phyloP scores from a whole-genome alignment of 2,888 invertebrate species.

The Noctua janthina region DNA sequence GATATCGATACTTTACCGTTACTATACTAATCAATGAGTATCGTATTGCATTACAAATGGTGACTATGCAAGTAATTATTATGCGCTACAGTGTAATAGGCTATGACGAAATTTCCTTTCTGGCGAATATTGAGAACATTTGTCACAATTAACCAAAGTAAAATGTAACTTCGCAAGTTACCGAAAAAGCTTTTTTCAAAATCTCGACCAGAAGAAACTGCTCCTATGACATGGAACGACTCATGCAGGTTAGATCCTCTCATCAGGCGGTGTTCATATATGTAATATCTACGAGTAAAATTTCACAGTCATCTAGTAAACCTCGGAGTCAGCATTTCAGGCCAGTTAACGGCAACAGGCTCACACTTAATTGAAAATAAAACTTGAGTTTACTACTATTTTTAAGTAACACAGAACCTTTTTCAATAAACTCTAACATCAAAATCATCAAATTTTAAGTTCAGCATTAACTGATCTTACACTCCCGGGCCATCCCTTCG shows the following conservation, averaged over 20 bases:
- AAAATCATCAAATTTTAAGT: background rate
- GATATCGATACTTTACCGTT: background rate
- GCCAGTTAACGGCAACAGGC: background rate
- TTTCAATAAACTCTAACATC: background rate
- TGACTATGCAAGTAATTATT: conserved; percentile 13
- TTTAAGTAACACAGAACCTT: background rate
- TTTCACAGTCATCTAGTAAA: background rate
- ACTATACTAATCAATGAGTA: background rate
- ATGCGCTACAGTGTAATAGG: conserved; percentile 2
- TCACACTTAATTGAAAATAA: background rate
- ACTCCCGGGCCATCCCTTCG: conserved; percentile 9
- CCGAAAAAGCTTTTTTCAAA: background rate
- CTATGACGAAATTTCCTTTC: conserved; percentile 16
- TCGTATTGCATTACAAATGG: conserved; percentile 20
- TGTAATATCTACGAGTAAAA: background rate
- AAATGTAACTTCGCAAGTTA: background rate
- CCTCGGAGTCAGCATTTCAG: background rate
- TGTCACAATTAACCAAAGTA: background rate
- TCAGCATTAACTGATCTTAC: conserved; percentile 5
- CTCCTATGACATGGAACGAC: background rate
- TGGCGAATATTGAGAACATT: background rate
- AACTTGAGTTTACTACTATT: background rate
- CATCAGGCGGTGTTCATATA: background rate
- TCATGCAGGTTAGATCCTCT: background rate
- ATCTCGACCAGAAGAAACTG: background rate